These are phyloP conservation scores for Ischnura elegans DNA, from an alignment of 2,888 invertebrate genomes.

Conservation along the genomic window DNA sequence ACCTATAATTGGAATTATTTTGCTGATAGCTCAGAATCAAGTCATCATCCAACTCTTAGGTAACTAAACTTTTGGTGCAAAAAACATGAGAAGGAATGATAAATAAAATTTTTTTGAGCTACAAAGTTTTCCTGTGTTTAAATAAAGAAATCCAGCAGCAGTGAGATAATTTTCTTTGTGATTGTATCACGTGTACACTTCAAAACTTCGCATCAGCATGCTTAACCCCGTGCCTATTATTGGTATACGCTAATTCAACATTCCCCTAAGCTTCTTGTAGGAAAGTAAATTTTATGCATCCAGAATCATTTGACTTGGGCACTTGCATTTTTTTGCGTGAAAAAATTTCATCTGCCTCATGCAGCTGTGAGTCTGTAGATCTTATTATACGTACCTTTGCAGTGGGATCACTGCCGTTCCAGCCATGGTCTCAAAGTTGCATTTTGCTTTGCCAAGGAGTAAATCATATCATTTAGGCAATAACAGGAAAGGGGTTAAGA, in stretches of 20 bases:
- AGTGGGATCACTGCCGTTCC: not conserved
- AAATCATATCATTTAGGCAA: constrained; percentile 29
- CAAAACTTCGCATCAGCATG: constrained; percentile 19
- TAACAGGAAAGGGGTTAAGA: constrained; percentile 55
- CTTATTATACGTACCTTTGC: not conserved
- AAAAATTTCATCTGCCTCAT: constrained; percentile 3
- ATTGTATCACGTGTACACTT: constrained; percentile 10
- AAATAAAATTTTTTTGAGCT: constrained; percentile 45
- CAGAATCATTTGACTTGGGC: not conserved
- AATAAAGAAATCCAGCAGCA: not conserved
- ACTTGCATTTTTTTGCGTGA: constrained; percentile 25
- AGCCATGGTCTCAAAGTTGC: not conserved
- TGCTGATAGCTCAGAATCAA: constrained; percentile 56
- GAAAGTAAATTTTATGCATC: not conserved
- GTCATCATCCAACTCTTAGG: constrained; percentile 44
- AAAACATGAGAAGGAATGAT: constrained; percentile 49
- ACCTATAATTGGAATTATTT: constrained; percentile 52
- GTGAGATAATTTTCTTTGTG: constrained; percentile 13
- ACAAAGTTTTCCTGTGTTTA: constrained; percentile 62
- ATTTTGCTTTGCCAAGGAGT: constrained; percentile 43
- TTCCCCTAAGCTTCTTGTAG: constrained; percentile 36
- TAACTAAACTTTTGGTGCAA: constrained; percentile 41
- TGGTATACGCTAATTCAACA: not conserved
- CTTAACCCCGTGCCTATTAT: constrained; percentile 61
- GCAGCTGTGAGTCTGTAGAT: not conserved